phyloP scores from a whole-genome alignment of 2,797 vertebrate genomes.

The Rhabdophis nuchalis region DNA sequence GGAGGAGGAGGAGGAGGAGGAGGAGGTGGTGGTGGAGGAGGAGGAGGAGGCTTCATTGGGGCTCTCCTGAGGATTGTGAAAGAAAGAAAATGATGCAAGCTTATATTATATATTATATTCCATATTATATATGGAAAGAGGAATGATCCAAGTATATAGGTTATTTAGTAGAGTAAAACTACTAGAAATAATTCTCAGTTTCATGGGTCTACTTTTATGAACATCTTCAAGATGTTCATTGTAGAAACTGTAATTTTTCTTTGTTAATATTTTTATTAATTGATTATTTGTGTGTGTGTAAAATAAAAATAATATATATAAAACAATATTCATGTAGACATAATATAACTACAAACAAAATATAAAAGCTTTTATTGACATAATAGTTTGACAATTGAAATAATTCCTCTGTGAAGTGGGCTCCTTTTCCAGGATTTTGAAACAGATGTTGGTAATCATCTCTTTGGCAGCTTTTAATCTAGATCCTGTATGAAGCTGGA shows the following conservation, averaged over 20 bases:
- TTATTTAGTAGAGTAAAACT: neutral
- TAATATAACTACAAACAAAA: no score
- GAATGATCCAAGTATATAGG: neutral
- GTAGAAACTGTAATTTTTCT: neutral
- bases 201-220: neutral
- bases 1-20: no score
- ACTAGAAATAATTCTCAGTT: constrained; percentile 19
- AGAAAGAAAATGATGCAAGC: neutral
- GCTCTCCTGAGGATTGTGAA: neutral
- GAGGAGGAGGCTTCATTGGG: neutral
- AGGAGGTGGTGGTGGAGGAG: no score
- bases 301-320: neutral
- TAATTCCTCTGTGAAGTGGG: neutral
- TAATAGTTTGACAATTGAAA: neutral
- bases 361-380: no score
- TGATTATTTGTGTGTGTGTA: neutral
- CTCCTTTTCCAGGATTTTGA: neutral
- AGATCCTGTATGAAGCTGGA: neutral
- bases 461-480: neutral
- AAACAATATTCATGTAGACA: neutral
- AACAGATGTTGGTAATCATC: neutral
- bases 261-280: constrained; percentile 8
- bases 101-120: neutral
- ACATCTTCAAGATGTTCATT: constrained; percentile 19
- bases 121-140: neutral